A percentile compares a stretch with the other conserved stretches of the same genome.
These are phyloP conservation scores for Parnassius mnemosyne DNA, from an alignment of 2,888 invertebrate genomes.

Conservation along the genomic window DNA sequence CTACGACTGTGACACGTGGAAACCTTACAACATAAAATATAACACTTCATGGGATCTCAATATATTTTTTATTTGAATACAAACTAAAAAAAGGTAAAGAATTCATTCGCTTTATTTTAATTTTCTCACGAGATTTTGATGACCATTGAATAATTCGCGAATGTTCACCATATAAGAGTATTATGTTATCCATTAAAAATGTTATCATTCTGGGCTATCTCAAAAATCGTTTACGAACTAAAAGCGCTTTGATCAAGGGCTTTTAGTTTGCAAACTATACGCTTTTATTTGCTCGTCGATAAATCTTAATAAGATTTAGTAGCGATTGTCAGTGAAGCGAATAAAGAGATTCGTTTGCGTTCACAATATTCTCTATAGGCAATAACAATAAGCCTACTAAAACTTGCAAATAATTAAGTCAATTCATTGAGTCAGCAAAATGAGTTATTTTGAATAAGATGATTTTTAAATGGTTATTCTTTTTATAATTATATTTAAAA, in stretches of 20 bases:
- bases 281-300: slow-evolving; percentile 49
- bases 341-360: not conserved
- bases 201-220: slow-evolving; percentile 56
- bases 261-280: slow-evolving; percentile 62
- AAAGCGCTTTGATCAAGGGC: slow-evolving; percentile 60
- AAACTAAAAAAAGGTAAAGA: too few species aligned
- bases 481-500: too few species aligned
- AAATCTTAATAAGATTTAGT: slow-evolving; percentile 42
- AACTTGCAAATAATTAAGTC: too few species aligned
- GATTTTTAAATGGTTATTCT: too few species aligned
- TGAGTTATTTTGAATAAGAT: too few species aligned
- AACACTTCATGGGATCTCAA: slow-evolving; percentile 1
- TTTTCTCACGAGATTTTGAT: slow-evolving; percentile 6
- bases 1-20: slow-evolving; percentile 53
- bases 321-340: slow-evolving; percentile 24
- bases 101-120: not conserved
- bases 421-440: too few species aligned
- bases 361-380: not conserved
- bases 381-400: too few species aligned
- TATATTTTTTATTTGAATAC: not conserved
- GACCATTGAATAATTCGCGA: slow-evolving; percentile 14
- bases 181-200: slow-evolving; percentile 55
- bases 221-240: slow-evolving; percentile 49
- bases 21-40: slow-evolving; percentile 28
- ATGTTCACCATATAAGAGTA: slow-evolving; percentile 41